phyloP scores from a whole-genome alignment of 2,797 vertebrate species.

The Phataginus tetradactyla region DNA sequence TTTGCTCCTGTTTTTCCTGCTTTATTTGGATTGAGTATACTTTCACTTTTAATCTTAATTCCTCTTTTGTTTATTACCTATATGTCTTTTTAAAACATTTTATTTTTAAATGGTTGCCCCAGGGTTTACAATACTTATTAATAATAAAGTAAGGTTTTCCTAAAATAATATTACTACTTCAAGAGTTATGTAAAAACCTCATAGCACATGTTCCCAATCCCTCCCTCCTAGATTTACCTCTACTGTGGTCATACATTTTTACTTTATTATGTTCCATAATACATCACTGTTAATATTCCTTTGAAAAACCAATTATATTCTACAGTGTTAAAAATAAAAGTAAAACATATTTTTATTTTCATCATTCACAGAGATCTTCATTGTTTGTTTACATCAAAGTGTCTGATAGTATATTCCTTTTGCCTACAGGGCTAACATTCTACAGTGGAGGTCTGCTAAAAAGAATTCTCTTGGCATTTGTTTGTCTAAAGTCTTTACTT shows the following conservation, averaged over 20 bases:
- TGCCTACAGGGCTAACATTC: not conserved
- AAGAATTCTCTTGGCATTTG: not conserved
- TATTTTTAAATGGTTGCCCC: not conserved
- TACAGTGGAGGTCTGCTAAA: not conserved
- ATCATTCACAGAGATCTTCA: not conserved
- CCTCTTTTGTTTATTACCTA: not conserved
- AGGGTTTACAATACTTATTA: not conserved
- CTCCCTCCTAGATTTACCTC: not conserved
- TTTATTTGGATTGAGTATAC: not conserved
- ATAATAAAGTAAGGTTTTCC: not conserved
- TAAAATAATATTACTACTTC: not conserved
- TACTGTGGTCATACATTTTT: not conserved
- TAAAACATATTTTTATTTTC: not conserved
- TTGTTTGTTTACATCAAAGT: not conserved
- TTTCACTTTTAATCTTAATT: not conserved
- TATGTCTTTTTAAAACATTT: not conserved
- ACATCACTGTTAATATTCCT: not conserved
- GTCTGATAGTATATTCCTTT: not conserved
- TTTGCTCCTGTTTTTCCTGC: not conserved
- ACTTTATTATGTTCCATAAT: not conserved
- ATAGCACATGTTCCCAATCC: not conserved
- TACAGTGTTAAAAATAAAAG: not conserved
- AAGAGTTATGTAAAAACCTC: not conserved
- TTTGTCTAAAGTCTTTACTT: not conserved
- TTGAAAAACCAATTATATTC: not conserved